These are phyloP conservation scores for Pagrus major DNA, from an alignment of 2,113 vertebrate species.

Conservation along the genomic window DNA sequence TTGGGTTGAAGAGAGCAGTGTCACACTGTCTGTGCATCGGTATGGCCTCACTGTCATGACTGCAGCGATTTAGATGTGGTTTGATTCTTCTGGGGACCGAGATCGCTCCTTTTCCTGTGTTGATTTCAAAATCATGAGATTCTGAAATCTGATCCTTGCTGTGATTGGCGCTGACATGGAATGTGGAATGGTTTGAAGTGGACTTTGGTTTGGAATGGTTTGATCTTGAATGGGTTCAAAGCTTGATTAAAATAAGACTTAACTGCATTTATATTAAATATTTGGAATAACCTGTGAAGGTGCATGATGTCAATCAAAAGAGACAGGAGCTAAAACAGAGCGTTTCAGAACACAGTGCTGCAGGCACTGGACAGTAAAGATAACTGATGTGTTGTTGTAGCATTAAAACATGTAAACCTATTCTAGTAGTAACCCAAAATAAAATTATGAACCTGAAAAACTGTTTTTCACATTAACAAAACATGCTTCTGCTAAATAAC, in stretches of 20 bases:
- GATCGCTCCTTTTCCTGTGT: neutral
- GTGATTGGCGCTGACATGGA: conserved; percentile 16
- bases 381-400: too few species aligned
- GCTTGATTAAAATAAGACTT: conserved; percentile 11
- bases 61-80: conserved; percentile 12
- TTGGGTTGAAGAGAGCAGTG: conserved; percentile 30
- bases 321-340: too few species aligned
- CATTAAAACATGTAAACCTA: too few species aligned
- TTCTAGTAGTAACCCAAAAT: too few species aligned
- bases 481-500: neutral
- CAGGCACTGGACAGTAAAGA: too few species aligned
- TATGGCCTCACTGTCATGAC: conserved; percentile 26
- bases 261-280: conserved; percentile 54
- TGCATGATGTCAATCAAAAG: conserved; percentile 19
- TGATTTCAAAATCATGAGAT: conserved; percentile 58
- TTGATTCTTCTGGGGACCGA: conserved; percentile 25
- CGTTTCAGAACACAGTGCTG: too few species aligned
- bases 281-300: conserved; percentile 24
- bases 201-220: conserved; percentile 35
- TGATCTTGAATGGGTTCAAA: conserved; percentile 5
- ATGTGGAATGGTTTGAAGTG: conserved; percentile 19
- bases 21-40: conserved; percentile 2
- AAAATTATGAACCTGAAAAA: too few species aligned
- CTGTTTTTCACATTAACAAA: neutral
- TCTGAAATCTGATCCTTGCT: conserved; percentile 46